Conservation (phyloP, 2,888 invertebrate species). For the Serrognathus titanus region DNA sequence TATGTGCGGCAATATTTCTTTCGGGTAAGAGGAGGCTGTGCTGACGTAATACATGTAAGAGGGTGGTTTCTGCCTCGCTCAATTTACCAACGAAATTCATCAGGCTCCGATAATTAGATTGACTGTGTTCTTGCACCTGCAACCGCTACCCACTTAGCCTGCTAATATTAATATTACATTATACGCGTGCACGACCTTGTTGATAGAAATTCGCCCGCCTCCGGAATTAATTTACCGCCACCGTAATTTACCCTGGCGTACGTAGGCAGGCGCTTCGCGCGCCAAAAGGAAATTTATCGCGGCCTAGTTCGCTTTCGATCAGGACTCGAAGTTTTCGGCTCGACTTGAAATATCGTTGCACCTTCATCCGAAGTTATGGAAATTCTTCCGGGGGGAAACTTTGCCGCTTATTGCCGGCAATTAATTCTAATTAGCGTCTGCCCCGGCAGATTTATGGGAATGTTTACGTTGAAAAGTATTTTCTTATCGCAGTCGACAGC, state of each 20-base stretch:
- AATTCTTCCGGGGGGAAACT: too few species aligned
- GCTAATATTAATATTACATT: constrained; percentile 13
- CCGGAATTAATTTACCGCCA: not conserved
- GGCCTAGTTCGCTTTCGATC: not conserved
- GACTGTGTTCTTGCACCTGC: constrained; percentile 13
- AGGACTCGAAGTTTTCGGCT: too few species aligned
- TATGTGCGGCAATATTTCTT: constrained; percentile 1
- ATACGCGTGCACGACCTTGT: constrained; percentile 6
- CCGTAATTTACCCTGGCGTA: not conserved
- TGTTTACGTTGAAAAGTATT: too few species aligned
- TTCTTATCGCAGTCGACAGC: too few species aligned
- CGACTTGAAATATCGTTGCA: too few species aligned
- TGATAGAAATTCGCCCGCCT: not conserved
- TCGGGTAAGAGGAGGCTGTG: not conserved
- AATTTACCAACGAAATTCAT: constrained; percentile 1
- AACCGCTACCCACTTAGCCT: constrained; percentile 10
- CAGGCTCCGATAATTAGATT: constrained; percentile 9
- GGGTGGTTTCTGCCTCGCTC: not conserved
- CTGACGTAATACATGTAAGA: not conserved
- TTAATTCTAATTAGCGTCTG: too few species aligned
- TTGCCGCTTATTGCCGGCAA: too few species aligned
- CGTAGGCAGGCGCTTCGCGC: not conserved
- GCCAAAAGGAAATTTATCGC: too few species aligned
- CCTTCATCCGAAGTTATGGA: too few species aligned
- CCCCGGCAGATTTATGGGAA: too few species aligned